Conservation (phyloP, 2,888 invertebrate genomes). For the Microdon myrmicae region DNA sequence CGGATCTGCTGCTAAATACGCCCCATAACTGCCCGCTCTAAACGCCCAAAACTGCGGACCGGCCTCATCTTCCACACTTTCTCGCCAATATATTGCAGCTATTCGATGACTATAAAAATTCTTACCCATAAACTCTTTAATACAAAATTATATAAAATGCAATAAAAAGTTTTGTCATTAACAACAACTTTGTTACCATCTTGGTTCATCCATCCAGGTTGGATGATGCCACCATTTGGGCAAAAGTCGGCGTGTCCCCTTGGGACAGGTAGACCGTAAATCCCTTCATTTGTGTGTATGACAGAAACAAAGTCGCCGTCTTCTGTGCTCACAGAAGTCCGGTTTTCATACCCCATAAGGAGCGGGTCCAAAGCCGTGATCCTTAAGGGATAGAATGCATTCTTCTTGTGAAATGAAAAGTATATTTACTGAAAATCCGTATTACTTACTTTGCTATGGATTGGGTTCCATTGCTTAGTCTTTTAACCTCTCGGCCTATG, state of each 20-base stretch:
- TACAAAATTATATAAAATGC: too few species aligned
- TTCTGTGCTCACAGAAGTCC: constrained; percentile 36
- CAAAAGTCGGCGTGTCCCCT: constrained; percentile 70
- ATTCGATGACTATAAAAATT: constrained; percentile 71
- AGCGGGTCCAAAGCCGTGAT: constrained; percentile 48
- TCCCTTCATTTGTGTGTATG: constrained; percentile 73
- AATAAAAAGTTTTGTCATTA: constrained; percentile 26
- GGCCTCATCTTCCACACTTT: constrained; percentile 61
- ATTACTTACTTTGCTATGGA: neutral
- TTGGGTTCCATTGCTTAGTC: neutral
- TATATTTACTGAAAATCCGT: neutral
- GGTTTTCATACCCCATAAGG: constrained; percentile 35
- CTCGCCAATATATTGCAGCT: constrained; percentile 70
- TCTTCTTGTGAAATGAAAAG: neutral
- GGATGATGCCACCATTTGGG: constrained; percentile 70
- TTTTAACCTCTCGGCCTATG: constrained; percentile 17
- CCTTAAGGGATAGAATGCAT: too few species aligned
- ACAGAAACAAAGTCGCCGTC: constrained; percentile 71
- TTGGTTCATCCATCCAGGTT: constrained; percentile 68
- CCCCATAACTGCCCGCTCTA: constrained; percentile 60
- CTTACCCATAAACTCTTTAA: constrained; percentile 47
- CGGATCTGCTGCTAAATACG: neutral
- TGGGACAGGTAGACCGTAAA: constrained; percentile 68
- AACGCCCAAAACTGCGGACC: constrained; percentile 67
- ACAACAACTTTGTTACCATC: constrained; percentile 45